These are phyloP conservation scores for Meloidogyne exigua DNA, from an alignment of 1,140 invertebrate species.

Conservation along the genomic window DNA sequence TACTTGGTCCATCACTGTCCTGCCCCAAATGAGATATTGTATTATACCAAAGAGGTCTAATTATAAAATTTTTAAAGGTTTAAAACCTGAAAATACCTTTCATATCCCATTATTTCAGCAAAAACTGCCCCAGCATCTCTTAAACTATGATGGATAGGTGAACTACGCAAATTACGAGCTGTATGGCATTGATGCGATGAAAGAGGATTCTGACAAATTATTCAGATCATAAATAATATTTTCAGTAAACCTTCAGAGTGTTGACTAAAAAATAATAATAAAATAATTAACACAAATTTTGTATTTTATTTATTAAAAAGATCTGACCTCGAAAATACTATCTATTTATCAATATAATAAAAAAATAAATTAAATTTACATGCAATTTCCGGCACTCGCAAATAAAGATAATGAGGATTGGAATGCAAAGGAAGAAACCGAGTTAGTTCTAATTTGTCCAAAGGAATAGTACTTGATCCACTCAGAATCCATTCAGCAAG, in stretches of 20 bases:
- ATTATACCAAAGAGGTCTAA: constrained; percentile 83
- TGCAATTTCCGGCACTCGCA: constrained; percentile 87
- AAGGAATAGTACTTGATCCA: constrained; percentile 71
- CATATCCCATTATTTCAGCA: constrained; percentile 96
- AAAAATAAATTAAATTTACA: constrained; percentile 68
- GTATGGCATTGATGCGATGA: constrained; percentile 65
- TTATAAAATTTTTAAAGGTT: background rate
- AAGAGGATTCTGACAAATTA: constrained; percentile 15
- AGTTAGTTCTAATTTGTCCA: constrained; percentile 86
- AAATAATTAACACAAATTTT: no score
- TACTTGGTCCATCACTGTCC: background rate
- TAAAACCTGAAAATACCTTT: constrained; percentile 65
- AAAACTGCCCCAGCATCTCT: constrained; percentile 90
- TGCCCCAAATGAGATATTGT: constrained; percentile 56
- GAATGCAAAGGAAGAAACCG: constrained; percentile 91
- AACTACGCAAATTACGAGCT: constrained; percentile 86
- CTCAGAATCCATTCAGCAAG: constrained; percentile 84
- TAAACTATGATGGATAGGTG: constrained; percentile 88
- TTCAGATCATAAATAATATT: constrained; percentile 57
- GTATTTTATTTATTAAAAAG: no score
- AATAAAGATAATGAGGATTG: constrained; percentile 86
- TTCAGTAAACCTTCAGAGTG: constrained; percentile 70
- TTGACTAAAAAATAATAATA: constrained; percentile 44
- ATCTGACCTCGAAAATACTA: no score
- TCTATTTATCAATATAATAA: background rate